Percentiles rank a stretch among this genome's conserved stretches.
Evolutionary conservation across 2,888 invertebrate genomes (phyloP).

Genomic region (Pseudanteris insignis): DNA sequence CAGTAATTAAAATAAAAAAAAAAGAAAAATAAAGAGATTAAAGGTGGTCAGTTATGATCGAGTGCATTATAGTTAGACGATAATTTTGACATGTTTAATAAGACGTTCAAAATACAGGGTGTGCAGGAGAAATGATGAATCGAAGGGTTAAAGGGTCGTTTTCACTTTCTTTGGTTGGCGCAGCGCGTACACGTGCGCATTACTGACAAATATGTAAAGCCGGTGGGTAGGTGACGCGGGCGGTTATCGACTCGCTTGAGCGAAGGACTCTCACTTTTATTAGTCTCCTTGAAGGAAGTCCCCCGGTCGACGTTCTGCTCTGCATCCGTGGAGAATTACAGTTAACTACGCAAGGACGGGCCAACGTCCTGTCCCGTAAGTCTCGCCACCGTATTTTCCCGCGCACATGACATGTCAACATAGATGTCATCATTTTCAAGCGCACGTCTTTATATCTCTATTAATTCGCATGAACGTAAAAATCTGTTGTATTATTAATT

Average conservation of each 20-base stretch:
- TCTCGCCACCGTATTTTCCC: constrained; percentile 34
- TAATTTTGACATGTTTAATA: constrained; percentile 7
- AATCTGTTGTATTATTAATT: too few relatives aligned
- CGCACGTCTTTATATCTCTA: too few relatives aligned
- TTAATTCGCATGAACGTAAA: too few relatives aligned
- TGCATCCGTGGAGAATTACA: constrained; percentile 57
- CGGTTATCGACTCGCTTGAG: constrained; percentile 47
- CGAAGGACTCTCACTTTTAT: constrained; percentile 63
- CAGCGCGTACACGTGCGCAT: constrained; percentile 37
- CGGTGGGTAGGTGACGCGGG: constrained; percentile 44
- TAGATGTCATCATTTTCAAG: background rate
- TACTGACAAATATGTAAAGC: constrained; percentile 44
- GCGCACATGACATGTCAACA: constrained; percentile 6
- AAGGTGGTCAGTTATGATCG: background rate
- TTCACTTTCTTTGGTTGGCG: constrained; percentile 36
- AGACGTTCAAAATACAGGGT: constrained; percentile 1
- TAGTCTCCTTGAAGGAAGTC: constrained; percentile 60
- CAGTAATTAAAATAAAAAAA: too few relatives aligned
- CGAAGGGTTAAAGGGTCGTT: constrained; percentile 39
- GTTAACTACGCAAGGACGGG: constrained; percentile 60
- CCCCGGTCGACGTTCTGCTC: constrained; percentile 54
- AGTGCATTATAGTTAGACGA: background rate
- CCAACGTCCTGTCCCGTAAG: constrained; percentile 52
- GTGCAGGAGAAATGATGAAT: constrained; percentile 9
- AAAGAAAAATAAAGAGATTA: too few relatives aligned